Conservation (phyloP, 2,113 vertebrate genomes). For the Tyto alba region DNA sequence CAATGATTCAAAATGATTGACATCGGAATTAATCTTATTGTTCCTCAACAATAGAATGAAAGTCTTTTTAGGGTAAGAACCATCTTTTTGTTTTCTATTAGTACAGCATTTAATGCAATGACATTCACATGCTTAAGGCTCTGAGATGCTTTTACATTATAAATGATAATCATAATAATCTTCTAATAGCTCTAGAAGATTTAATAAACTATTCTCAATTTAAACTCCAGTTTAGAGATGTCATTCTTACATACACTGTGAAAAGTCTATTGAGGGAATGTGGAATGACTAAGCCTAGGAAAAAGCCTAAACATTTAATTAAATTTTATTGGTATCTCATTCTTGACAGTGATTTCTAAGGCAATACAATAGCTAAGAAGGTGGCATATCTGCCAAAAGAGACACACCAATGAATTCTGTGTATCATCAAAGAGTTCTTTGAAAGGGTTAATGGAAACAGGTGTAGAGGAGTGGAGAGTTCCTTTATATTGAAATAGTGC, state of each 20-base stretch:
- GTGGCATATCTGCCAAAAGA: neutral
- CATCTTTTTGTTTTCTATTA: neutral
- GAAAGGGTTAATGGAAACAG: neutral
- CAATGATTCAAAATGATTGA: neutral
- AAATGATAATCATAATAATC: neutral
- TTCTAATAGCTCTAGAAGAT: neutral
- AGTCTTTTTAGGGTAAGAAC: neutral
- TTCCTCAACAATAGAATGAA: neutral
- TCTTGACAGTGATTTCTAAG: neutral
- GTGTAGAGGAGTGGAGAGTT: neutral
- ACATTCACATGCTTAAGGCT: neutral
- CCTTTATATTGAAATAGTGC: neutral
- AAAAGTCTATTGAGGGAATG: neutral
- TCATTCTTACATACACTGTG: neutral
- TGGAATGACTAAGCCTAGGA: neutral
- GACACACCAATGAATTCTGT: neutral
- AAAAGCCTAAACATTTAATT: neutral
- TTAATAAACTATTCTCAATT: slow-evolving; percentile 11
- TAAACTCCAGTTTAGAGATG: slow-evolving; percentile 2
- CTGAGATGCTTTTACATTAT: slow-evolving; percentile 6
- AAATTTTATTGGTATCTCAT: neutral
- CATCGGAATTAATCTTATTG: neutral
- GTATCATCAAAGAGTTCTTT: neutral
- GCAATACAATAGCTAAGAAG: neutral
- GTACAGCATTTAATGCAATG: neutral